phyloP scores from a whole-genome alignment of 2,888 invertebrate genomes.

The Silvanus unidentatus region DNA sequence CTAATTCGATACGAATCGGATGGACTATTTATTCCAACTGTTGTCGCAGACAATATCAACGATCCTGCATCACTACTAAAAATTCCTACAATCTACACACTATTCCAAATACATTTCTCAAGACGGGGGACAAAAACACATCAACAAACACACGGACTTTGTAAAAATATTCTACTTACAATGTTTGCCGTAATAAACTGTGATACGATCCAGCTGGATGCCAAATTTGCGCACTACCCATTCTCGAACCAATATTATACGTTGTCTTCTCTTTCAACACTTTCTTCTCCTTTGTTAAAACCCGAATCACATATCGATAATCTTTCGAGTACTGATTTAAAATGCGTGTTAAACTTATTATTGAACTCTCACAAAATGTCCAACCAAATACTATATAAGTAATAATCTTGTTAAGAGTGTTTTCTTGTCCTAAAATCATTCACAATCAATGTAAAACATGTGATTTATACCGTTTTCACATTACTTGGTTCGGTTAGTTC shows the following conservation, averaged over 20 bases:
- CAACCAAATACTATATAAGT: slow-evolving; percentile 55
- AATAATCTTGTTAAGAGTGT: slow-evolving; percentile 49
- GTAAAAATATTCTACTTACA: slow-evolving; percentile 36
- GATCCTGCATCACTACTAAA: slow-evolving; percentile 35
- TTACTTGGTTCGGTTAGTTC: slow-evolving; percentile 35
- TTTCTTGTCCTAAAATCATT: slow-evolving; percentile 23
- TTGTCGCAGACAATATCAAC: slow-evolving; percentile 29
- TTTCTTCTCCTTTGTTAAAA: slow-evolving; percentile 83
- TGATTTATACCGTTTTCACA: too few species aligned
- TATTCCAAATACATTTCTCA: slow-evolving; percentile 11
- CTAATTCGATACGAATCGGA: slow-evolving; percentile 40
- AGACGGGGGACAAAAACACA: background rate
- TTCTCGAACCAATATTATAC: slow-evolving; percentile 60
- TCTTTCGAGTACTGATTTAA: slow-evolving; percentile 87
- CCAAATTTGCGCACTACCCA: slow-evolving; percentile 63
- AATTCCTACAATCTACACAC: slow-evolving; percentile 30
- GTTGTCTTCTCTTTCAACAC: slow-evolving; percentile 73
- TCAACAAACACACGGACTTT: too few species aligned
- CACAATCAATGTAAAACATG: slow-evolving; percentile 2
- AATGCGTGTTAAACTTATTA: slow-evolving; percentile 76
- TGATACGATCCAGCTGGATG: slow-evolving; percentile 47
- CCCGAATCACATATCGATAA: slow-evolving; percentile 89
- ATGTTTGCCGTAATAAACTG: slow-evolving; percentile 34
- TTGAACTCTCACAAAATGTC: slow-evolving; percentile 69
- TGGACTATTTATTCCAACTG: slow-evolving; percentile 39